These are phyloP conservation scores for Hippocampus comes DNA, from an alignment of 2,113 vertebrate genomes.

Conservation along the genomic window DNA sequence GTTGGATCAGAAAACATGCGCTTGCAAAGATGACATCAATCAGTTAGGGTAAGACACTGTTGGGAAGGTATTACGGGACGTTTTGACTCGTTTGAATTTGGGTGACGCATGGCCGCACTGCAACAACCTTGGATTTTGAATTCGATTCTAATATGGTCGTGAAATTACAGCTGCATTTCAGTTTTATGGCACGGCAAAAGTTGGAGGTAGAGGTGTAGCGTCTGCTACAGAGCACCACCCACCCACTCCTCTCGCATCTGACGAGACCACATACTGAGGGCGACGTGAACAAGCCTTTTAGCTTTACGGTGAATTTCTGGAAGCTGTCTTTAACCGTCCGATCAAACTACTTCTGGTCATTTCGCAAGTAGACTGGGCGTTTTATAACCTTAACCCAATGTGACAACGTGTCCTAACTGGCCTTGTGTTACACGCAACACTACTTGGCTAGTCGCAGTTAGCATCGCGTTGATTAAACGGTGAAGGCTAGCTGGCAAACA, in stretches of 20 bases:
- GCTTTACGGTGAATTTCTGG: slow-evolving; percentile 6
- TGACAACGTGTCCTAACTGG: slow-evolving; percentile 12
- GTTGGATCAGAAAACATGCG: not conserved
- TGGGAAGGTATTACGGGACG: not conserved
- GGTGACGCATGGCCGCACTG: not conserved
- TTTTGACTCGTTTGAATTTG: not conserved
- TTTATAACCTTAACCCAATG: not conserved
- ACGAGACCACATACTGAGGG: slow-evolving; percentile 9
- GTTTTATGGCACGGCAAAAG: not conserved
- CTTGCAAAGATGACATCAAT: not conserved
- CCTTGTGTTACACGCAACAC: slow-evolving; percentile 27
- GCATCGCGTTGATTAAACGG: slow-evolving; percentile 25
- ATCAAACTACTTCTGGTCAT: not conserved
- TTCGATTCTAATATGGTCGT: not conserved
- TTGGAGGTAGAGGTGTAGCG: slow-evolving; percentile 27
- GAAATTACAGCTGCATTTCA: not conserved
- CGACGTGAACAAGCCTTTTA: slow-evolving; percentile 43
- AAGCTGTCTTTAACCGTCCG: slow-evolving; percentile 5
- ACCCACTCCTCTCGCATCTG: slow-evolving; percentile 17
- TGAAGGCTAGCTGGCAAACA: slow-evolving; percentile 45
- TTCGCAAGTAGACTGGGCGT: not conserved
- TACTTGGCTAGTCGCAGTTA: slow-evolving; percentile 32
- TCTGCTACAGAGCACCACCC: slow-evolving; percentile 42
- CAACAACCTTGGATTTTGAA: not conserved
- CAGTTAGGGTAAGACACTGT: too few species aligned